Conservation (phyloP, 2,113 vertebrate species). For the Cygnus buccinator region DNA sequence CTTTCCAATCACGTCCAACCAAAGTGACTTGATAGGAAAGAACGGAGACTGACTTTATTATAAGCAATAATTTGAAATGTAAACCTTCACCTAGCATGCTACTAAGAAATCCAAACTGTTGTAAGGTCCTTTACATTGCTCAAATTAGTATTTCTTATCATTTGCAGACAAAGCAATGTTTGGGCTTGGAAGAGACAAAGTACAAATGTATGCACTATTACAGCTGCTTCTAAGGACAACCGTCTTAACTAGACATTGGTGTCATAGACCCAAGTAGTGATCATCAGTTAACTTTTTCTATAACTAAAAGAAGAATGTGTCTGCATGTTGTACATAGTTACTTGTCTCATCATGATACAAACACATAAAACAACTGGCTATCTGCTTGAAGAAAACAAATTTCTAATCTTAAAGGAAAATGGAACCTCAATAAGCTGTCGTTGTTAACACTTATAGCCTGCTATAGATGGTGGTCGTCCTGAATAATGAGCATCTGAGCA, state of each 20-base stretch:
- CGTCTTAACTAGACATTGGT: background rate
- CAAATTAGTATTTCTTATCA: background rate
- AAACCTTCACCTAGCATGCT: background rate
- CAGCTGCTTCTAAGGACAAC: background rate
- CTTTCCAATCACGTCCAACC: accelerated
- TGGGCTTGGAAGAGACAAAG: background rate
- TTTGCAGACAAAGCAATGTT: background rate
- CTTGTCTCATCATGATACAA: background rate
- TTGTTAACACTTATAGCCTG: background rate
- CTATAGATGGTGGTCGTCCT: background rate
- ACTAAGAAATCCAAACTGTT: background rate
- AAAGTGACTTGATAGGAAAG: background rate
- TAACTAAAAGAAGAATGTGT: background rate
- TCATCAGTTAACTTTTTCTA: background rate
- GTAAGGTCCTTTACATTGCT: background rate
- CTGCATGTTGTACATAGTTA: background rate
- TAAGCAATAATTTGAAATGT: background rate
- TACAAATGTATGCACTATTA: background rate
- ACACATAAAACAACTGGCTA: background rate
- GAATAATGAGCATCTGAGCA: background rate
- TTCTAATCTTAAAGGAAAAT: background rate
- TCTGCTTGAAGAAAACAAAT: background rate
- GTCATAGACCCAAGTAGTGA: background rate
- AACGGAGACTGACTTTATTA: background rate
- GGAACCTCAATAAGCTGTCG: background rate